These are phyloP conservation scores for Falco rusticolus DNA, from an alignment of 2,797 vertebrate genomes.

Conservation along the genomic window DNA sequence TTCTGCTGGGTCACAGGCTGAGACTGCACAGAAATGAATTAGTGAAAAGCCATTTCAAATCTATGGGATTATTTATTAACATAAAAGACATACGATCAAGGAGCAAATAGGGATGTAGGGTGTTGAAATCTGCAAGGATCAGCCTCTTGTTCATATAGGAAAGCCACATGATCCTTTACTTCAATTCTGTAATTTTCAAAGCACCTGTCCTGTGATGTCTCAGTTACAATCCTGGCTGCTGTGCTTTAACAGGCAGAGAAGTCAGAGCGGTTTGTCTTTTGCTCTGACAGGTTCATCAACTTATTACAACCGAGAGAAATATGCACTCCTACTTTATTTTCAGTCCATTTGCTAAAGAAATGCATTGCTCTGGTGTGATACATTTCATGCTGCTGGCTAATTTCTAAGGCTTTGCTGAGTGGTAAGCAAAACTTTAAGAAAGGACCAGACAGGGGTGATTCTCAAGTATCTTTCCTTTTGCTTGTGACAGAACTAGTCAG, in stretches of 20 bases:
- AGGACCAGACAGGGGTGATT: background rate
- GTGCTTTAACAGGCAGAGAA: background rate
- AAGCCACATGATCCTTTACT: background rate
- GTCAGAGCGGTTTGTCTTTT: background rate
- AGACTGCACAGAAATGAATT: background rate
- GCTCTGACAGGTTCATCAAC: constrained; percentile 34
- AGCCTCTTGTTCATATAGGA: background rate
- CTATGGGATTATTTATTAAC: background rate
- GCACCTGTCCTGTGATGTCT: constrained; percentile 16
- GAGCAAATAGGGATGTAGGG: background rate
- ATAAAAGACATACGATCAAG: background rate
- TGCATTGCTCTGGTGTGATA: background rate
- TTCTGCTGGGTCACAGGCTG: background rate
- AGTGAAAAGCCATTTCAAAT: constrained; percentile 4
- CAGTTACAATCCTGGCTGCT: background rate
- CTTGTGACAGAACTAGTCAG: background rate
- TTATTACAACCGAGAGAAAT: background rate
- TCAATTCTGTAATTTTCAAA: constrained; percentile 9
- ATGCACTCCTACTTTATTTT: background rate
- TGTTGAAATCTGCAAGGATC: background rate
- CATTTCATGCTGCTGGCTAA: background rate
- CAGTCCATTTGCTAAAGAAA: background rate
- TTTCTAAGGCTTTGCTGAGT: background rate
- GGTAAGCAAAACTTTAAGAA: background rate
- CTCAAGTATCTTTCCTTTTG: background rate